Conservation (phyloP, 2,797 vertebrate genomes). For the Sebastes itinus region DNA sequence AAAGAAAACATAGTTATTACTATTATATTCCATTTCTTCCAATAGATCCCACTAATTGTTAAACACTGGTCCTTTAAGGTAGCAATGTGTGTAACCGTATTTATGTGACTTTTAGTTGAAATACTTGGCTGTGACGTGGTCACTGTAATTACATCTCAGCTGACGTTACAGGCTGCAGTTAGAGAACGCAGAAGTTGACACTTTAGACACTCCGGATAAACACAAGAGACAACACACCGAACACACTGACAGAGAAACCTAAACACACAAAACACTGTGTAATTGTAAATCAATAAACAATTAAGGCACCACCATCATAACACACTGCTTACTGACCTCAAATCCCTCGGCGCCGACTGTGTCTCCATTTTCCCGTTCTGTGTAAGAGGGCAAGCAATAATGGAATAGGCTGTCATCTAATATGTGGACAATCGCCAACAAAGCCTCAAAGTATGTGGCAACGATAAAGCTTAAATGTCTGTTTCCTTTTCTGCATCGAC, state of each 20-base stretch:
- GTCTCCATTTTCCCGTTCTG: slow-evolving; percentile 57
- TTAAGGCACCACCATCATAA: slow-evolving; percentile 67
- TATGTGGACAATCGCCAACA: slow-evolving; percentile 19
- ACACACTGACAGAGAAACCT: slow-evolving; percentile 31
- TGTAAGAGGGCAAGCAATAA: slow-evolving; percentile 43
- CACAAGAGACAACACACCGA: no score
- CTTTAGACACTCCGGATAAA: slow-evolving; percentile 11
- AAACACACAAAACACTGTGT: slow-evolving; percentile 53
- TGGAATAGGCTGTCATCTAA: background rate
- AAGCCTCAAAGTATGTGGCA: background rate
- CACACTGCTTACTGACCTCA: slow-evolving; percentile 66
- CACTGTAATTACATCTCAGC: background rate
- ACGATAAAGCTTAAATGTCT: background rate
- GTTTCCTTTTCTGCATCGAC: background rate
- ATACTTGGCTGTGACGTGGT: background rate
- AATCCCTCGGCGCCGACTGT: slow-evolving; percentile 46
- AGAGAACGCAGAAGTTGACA: slow-evolving; percentile 15
- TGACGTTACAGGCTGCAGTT: slow-evolving; percentile 6
- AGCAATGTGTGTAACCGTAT: background rate
- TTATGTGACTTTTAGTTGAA: background rate
- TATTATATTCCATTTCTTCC: no score
- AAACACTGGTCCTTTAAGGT: no score
- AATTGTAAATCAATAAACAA: slow-evolving; percentile 80
- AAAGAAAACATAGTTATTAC: no score
- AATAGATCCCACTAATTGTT: no score